Percentiles rank a stretch among this genome's conserved stretches.
Evolutionary conservation across 2,113 vertebrate genomes (phyloP).

Genomic region (Gyps fulvus): DNA sequence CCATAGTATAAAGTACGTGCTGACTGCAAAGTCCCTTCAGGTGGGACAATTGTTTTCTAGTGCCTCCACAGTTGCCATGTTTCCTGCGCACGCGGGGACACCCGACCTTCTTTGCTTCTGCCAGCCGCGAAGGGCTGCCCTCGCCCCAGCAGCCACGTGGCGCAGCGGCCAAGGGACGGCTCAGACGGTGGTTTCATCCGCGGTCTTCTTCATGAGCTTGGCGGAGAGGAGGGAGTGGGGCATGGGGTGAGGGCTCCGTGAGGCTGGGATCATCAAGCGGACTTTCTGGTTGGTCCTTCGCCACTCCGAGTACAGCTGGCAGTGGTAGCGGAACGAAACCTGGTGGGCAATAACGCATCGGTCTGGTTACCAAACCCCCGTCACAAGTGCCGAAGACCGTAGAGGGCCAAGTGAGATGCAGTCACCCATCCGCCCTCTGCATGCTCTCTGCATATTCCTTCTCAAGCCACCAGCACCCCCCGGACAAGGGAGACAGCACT

Average conservation of each 20-base stretch:
- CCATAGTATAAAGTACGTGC: not conserved
- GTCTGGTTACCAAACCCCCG: not conserved
- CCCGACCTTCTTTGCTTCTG: not conserved
- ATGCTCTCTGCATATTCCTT: not conserved
- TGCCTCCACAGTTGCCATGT: not conserved
- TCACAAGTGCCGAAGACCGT: rapidly evolving
- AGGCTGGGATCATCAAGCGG: constrained; percentile 82
- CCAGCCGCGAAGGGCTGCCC: not conserved
- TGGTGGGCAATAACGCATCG: not conserved
- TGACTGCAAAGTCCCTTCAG: not conserved
- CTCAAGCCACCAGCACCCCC: not conserved
- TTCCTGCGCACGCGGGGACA: not conserved
- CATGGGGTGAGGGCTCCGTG: constrained; percentile 74
- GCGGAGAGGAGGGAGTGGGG: constrained; percentile 84
- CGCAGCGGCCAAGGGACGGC: not conserved
- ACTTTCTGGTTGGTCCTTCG: constrained; percentile 95
- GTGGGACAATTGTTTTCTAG: not conserved
- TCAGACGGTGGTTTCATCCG: constrained; percentile 91
- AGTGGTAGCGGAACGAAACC: constrained; percentile 98
- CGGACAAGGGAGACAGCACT: not conserved
- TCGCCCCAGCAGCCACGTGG: not conserved
- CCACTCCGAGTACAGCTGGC: constrained; percentile 96
- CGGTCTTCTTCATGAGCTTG: constrained; percentile 83
- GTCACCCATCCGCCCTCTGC: not conserved
- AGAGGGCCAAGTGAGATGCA: rapidly evolving